A percentile compares a stretch with the other conserved stretches of the same genome.
phyloP scores from a whole-genome alignment of 2,888 invertebrate species.

The Listrodromus nycthemerus region DNA sequence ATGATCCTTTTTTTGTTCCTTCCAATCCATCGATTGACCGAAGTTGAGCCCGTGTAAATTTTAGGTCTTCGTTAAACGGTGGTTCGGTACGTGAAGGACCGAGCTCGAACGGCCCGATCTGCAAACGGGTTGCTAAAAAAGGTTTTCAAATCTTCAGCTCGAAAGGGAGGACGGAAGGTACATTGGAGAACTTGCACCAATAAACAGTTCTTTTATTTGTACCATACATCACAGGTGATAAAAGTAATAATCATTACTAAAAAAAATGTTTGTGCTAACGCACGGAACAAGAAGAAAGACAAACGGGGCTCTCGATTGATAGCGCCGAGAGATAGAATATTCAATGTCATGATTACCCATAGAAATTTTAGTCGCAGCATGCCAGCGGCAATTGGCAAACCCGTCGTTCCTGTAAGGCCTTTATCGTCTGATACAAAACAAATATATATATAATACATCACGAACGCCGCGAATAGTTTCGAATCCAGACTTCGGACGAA shows the following conservation, averaged over 20 bases:
- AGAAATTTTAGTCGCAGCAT: background rate
- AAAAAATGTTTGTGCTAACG: background rate
- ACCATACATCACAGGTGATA: conserved; percentile 17
- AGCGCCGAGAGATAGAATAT: conserved; percentile 7
- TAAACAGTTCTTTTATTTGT: conserved; percentile 19
- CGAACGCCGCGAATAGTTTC: background rate
- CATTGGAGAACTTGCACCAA: conserved; percentile 1
- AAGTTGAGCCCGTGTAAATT: background rate
- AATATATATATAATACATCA: background rate
- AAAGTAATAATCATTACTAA: background rate
- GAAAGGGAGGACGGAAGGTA: background rate
- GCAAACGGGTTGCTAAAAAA: background rate
- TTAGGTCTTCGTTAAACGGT: no score
- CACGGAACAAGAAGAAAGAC: conserved; percentile 11
- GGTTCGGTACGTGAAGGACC: no score
- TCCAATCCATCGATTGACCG: background rate
- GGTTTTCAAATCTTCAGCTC: background rate
- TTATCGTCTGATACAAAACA: background rate
- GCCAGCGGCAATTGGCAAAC: background rate
- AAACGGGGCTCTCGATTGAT: conserved; percentile 1
- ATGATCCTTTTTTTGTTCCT: background rate
- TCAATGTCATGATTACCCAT: conserved; percentile 26
- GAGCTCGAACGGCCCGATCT: background rate
- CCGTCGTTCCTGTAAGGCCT: conserved; percentile 1
- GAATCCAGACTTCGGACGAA: background rate